A percentile compares a stretch with the other conserved stretches of the same genome.
Evolutionary conservation across 2,888 invertebrate genomes (phyloP).

Genomic region (Stenchaetothrips biformis): DNA sequence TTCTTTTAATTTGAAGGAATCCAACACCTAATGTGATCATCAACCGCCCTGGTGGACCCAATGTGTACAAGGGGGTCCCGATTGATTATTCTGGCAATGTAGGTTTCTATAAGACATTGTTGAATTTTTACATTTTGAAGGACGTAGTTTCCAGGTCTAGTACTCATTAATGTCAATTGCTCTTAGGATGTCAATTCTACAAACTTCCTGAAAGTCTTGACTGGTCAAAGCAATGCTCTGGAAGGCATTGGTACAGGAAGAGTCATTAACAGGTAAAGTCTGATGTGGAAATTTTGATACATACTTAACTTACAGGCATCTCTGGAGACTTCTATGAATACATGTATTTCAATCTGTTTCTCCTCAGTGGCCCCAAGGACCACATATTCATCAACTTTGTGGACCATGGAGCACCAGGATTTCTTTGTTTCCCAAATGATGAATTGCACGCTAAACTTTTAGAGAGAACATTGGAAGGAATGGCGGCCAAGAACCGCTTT

Average conservation of each 20-base stretch:
- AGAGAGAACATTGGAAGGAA: conserved; percentile 42
- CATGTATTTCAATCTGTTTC: not conserved
- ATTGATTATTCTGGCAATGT: conserved; percentile 53
- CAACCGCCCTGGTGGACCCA: conserved; percentile 52
- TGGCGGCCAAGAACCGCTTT: conserved; percentile 48
- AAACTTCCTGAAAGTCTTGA: conserved; percentile 52
- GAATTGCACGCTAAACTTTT: conserved; percentile 43
- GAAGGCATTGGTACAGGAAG: conserved; percentile 50
- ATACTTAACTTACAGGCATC: no score
- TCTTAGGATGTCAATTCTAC: conserved; percentile 28
- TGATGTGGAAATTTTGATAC: not conserved
- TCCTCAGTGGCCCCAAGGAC: conserved; percentile 52
- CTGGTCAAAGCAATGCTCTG: conserved; percentile 49
- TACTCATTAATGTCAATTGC: not conserved
- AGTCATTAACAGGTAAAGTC: conserved; percentile 46
- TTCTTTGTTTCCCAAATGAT: conserved; percentile 50
- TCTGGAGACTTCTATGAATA: not conserved
- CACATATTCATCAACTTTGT: conserved; percentile 57
- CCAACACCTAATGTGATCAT: conserved; percentile 53
- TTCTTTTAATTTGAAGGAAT: conserved; percentile 46
- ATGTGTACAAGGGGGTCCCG: conserved; percentile 54
- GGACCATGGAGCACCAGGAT: conserved; percentile 57
- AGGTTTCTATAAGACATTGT: conserved; percentile 35
- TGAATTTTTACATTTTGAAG: not conserved
- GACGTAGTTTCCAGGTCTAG: no score